Evolutionary conservation across 2,113 vertebrate species (phyloP), one percentile per base, ranked within the genome.

Genomic region (Xerus inauris): DNA sequence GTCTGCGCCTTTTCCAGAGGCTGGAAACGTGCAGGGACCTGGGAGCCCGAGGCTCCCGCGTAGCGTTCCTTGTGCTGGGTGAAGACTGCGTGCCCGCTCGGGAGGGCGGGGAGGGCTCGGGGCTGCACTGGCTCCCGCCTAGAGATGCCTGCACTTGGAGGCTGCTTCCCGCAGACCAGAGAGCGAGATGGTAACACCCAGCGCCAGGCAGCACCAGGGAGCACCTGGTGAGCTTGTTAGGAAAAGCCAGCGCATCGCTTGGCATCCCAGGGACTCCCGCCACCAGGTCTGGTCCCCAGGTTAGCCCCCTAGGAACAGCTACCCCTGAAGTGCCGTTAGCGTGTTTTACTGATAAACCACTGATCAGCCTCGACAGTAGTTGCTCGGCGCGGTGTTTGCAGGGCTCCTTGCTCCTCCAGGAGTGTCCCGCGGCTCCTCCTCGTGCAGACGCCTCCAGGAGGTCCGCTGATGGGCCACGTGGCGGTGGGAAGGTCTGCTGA

Each of bases 291-390:
- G 98, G 94, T 98, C 98, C 98, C 98, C 97, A 95, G 65, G 96
- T 98, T 98, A 97, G 98, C 98, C 97, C 97, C 98, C 98, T 77
- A 97, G 94, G 97, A 98, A 98, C 98, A 98, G 97, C 96, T 98
- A 98, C 96, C 98, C 97, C 98, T 97, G 88, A 97, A 98, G 98
- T 97, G 93, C 92, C 96, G 96, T 98, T 98, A 98, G 97, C 98
- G 97, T 97, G 98, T 98, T 98, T 98, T 98, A 98, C 97, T 98
- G 98, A 98, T 98, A 97, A 99, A 98, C 98, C 98, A 98, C 98
- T 98, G 98, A 98, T 98, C 98, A 98, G 95, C 96, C 97, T 98
- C 97, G 97, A 93, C 97, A 97, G 95, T 64, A 94, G 94, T 96
- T 96, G 97, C 98, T 98, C 97, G 49, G 95, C 86, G 81, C 75